Conservation (phyloP, 2,113 vertebrate species). For the Vicugna pacos region DNA sequence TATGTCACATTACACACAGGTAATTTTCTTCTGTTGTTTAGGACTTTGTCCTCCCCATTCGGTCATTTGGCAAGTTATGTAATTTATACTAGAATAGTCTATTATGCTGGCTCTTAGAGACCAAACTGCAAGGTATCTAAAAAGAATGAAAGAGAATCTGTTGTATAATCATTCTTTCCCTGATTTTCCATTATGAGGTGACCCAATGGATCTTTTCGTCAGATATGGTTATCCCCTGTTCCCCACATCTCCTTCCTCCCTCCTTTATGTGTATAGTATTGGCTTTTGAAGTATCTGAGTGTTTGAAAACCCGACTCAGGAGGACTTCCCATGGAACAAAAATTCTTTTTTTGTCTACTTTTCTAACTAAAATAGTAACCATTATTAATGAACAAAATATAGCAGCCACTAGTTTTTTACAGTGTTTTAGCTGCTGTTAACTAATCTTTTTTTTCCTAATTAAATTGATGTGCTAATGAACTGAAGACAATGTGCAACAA, state of each 20-base stretch:
- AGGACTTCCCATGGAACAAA: slow-evolving; percentile 1
- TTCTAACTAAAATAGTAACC: background rate
- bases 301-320: slow-evolving; percentile 1
- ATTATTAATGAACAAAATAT: background rate
- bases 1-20: slow-evolving; percentile 77
- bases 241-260: accelerated
- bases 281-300: background rate
- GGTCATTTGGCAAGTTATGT: background rate
- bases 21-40: background rate
- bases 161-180: background rate
- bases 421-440: slow-evolving; percentile 17
- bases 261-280: background rate
- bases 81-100: background rate
- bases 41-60: background rate
- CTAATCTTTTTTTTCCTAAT: background rate
- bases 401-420: background rate
- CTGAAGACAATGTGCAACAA: slow-evolving; percentile 95
- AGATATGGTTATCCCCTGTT: background rate
- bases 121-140: background rate
- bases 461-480: slow-evolving; percentile 64
- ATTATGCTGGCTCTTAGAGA: background rate
- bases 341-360: slow-evolving; percentile 37
- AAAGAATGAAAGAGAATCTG: background rate
- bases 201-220: background rate
- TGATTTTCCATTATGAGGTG: background rate